Evolutionary conservation across 2,797 vertebrate genomes (phyloP).

Genomic region (Valencia hispanica): DNA sequence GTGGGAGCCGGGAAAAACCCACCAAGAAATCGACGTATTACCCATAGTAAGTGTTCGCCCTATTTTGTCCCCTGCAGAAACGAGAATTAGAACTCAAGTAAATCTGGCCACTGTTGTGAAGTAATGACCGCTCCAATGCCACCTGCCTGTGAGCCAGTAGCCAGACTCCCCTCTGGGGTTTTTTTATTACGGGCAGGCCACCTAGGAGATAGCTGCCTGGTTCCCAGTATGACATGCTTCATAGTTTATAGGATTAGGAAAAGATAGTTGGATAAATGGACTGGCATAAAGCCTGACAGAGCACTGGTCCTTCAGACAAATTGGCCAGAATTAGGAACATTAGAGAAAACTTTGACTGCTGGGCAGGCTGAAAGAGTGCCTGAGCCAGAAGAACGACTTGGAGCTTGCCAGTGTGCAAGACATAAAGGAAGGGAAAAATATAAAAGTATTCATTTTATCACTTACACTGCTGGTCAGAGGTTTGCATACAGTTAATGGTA

Average conservation of each 20-base stretch:
- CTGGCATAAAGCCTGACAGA: slow-evolving; percentile 62
- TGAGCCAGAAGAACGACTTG: slow-evolving; percentile 44
- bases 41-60: slow-evolving; percentile 65
- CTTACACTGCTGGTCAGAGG: slow-evolving; percentile 15
- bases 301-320: slow-evolving; percentile 65
- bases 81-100: slow-evolving; percentile 72
- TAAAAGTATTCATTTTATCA: slow-evolving; percentile 24
- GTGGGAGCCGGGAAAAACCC: slow-evolving; percentile 50
- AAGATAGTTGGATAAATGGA: slow-evolving; percentile 77
- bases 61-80: slow-evolving; percentile 66
- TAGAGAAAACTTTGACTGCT: slow-evolving; percentile 59
- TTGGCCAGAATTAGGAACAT: slow-evolving; percentile 61
- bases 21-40: slow-evolving; percentile 74
- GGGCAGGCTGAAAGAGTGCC: slow-evolving; percentile 23
- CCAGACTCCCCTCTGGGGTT: slow-evolving; percentile 71
- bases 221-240: slow-evolving; percentile 66
- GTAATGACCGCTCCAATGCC: slow-evolving; percentile 78
- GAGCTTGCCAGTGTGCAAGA: slow-evolving; percentile 23
- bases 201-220: slow-evolving; percentile 71
- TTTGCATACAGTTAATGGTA: not conserved
- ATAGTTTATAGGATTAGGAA: slow-evolving; percentile 79
- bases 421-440: slow-evolving; percentile 34
- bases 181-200: slow-evolving; percentile 77
- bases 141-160: slow-evolving; percentile 72
- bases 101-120: slow-evolving; percentile 74